Evolutionary conservation across 2,888 invertebrate species (phyloP).

Genomic region (Clunio marinus): DNA sequence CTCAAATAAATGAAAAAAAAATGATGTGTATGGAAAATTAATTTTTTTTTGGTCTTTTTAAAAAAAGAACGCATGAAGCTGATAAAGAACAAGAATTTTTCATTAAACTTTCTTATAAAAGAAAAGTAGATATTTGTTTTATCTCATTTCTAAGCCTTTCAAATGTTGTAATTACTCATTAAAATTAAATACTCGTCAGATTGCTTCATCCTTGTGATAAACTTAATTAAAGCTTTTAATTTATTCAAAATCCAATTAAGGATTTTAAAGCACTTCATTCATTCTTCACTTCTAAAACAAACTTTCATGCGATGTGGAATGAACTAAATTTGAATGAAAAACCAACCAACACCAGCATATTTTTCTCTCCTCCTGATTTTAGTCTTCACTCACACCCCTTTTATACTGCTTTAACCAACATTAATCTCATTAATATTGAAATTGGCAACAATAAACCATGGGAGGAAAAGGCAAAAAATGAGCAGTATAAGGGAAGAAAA

Average conservation of each 20-base stretch:
- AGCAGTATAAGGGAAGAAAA: background rate
- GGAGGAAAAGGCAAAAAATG: background rate
- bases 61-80: too few relatives aligned
- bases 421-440: constrained; percentile 29
- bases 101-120: too few relatives aligned
- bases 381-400: background rate
- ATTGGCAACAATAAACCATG: constrained; percentile 7
- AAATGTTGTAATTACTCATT: background rate
- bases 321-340: background rate
- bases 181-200: constrained; percentile 15
- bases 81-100: too few relatives aligned
- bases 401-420: background rate
- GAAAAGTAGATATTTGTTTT: too few relatives aligned
- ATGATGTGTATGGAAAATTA: background rate
- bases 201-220: constrained; percentile 3
- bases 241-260: constrained; percentile 29
- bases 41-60: background rate
- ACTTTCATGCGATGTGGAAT: background rate
- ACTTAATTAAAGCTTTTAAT: constrained; percentile 26
- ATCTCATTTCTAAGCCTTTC: background rate
- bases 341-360: background rate
- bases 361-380: background rate
- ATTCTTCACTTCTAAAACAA: constrained; percentile 9
- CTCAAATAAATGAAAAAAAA: background rate
- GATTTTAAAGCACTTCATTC: constrained; percentile 19